A percentile compares a stretch with the other conserved stretches of the same genome.
Conservation (phyloP, 1,140 invertebrate species). For the Drosophila neocordata region DNA sequence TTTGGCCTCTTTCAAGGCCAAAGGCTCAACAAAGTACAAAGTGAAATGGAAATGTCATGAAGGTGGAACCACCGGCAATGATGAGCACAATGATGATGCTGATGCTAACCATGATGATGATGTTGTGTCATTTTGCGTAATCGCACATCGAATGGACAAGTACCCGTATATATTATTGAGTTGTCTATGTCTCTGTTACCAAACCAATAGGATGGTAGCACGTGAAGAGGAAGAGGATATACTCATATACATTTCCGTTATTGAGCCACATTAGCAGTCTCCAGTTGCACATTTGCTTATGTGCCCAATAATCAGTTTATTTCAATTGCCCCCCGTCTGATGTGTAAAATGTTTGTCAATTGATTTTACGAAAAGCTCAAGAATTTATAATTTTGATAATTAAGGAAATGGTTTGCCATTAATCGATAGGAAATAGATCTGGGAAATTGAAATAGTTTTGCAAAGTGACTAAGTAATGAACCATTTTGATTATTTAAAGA, state of each 20-base stretch:
- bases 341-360: conserved; percentile 5
- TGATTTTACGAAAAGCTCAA: not conserved
- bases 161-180: not conserved
- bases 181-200: conserved; percentile 11
- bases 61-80: conserved; percentile 16
- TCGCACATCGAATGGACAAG: not conserved
- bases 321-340: conserved; percentile 27
- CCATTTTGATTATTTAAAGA: not conserved
- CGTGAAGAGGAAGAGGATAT: not conserved
- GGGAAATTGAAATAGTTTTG: not conserved
- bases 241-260: conserved; percentile 34
- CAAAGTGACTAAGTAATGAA: not conserved
- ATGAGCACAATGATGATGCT: conserved; percentile 24
- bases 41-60: conserved; percentile 20
- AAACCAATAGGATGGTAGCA: conserved; percentile 27
- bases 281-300: conserved; percentile 35
- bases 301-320: conserved; percentile 36
- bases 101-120: conserved; percentile 53
- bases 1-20: conserved; percentile 62
- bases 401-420: not conserved
- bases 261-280: conserved; percentile 52
- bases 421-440: not conserved
- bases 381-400: conserved; percentile 3
- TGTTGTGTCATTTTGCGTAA: conserved; percentile 5
- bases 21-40: conserved; percentile 23